Conservation (phyloP, 2,888 invertebrate genomes). For the Polymixis flavicincta region DNA sequence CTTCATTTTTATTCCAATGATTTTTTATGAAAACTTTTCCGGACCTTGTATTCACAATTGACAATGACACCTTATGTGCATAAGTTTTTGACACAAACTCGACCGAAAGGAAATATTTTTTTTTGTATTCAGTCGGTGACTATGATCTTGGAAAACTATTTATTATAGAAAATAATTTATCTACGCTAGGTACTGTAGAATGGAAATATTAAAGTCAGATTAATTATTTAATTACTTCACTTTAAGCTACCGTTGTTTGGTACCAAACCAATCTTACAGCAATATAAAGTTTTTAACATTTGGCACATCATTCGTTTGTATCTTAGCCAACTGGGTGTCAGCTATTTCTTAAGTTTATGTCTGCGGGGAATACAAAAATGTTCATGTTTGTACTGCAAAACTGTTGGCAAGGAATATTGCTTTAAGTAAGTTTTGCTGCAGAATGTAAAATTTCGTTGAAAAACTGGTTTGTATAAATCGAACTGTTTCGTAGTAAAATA, state of each 20-base stretch:
- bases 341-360: conserved; percentile 39
- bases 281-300: conserved; percentile 20
- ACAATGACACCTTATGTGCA: too few relatives aligned
- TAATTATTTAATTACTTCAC: not conserved
- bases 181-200: not conserved
- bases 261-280: not conserved
- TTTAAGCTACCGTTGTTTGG: not conserved
- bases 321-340: conserved; percentile 46
- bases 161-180: too few relatives aligned
- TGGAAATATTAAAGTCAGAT: not conserved
- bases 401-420: conserved; percentile 38
- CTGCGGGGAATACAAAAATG: conserved; percentile 7
- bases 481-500: not conserved
- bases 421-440: not conserved
- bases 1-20: not conserved
- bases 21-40: not conserved
- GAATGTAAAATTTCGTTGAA: not conserved
- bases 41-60: not conserved
- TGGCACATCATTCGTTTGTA: conserved; percentile 47
- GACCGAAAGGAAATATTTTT: not conserved
- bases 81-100: not conserved
- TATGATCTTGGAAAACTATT: not conserved
- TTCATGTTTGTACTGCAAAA: conserved; percentile 18
- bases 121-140: not conserved
- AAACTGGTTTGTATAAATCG: not conserved